A percentile compares a stretch with the other conserved stretches of the same genome.
These are phyloP conservation scores for Oreochromis tanganicae DNA, from an alignment of 2,113 vertebrate species.

Conservation along the genomic window DNA sequence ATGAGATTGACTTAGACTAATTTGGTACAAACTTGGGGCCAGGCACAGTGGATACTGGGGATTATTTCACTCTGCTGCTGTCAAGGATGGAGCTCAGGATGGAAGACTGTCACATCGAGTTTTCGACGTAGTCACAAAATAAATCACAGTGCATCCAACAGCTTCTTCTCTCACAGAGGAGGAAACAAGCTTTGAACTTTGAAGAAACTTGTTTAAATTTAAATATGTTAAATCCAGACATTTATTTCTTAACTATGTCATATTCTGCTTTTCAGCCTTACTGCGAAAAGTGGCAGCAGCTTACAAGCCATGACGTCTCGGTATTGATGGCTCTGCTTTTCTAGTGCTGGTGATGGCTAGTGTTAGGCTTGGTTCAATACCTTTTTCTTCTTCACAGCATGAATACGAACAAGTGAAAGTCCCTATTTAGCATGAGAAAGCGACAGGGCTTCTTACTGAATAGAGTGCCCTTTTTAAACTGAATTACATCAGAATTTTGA, in stretches of 20 bases:
- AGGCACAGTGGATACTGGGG: neutral
- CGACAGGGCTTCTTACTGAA: neutral
- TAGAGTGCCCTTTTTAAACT: neutral
- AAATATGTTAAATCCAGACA: neutral
- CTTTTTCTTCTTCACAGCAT: neutral
- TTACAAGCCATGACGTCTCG: neutral
- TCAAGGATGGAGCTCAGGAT: neutral
- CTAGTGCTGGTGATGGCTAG: neutral
- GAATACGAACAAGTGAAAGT: neutral
- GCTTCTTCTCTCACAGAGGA: neutral
- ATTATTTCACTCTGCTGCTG: neutral
- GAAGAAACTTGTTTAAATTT: neutral
- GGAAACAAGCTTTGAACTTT: neutral
- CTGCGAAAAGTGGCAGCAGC: neutral
- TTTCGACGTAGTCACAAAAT: neutral
- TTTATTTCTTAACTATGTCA: neutral
- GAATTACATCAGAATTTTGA: neutral
- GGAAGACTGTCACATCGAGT: neutral
- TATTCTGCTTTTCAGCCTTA: neutral
- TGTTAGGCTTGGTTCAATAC: neutral
- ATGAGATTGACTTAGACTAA: neutral
- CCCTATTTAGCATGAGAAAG: neutral
- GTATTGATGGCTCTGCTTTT: neutral
- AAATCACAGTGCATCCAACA: neutral
- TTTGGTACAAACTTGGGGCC: neutral